Base-by-base conservation (phyloP, 1,140 invertebrate species). In the Coenobita brevimanus region DNA sequence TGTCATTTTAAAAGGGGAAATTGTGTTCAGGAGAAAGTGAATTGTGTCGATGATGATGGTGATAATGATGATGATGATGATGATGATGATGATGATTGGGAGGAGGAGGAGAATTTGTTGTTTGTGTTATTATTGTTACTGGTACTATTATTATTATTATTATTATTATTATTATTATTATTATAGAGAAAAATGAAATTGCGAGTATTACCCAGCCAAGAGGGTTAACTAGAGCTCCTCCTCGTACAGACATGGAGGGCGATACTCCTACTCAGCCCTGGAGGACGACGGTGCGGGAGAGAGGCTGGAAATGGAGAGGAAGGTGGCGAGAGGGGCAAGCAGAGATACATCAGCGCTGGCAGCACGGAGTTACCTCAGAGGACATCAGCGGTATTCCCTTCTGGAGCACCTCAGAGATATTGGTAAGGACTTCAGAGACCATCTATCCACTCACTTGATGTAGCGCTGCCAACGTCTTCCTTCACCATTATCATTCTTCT, bases 401-500 rank as follows among this genome's bases (percentile, higher is more conserved):
- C 94, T 96, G 82, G 95, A 95, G 67, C 96, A 96, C 91, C 93
- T 97, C 80, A 94, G 95, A 91, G 95, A 96, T 89, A 96, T 97
- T 88, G 97, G 94, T 94, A 57, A 81, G 80, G 13, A 21, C 24
- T 71, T 30, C 1, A 71, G 30, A 21, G 21, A 62, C n/a, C n/a
- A n/a, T n/a, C n/a, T n/a, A n/a, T n/a, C n/a, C n/a, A n/a, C n/a
- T n/a, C n/a, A n/a, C n/a, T n/a, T n/a, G n/a, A n/a, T n/a, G n/a
- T n/a, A n/a, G n/a, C n/a, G n/a, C n/a, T n/a, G n/a, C n/a, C n/a
- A n/a, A n/a, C n/a, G n/a, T n/a, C n/a, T n/a, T n/a, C n/a, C n/a
- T n/a, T n/a, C n/a, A n/a, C n/a, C n/a, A n/a, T n/a, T n/a, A n/a
- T n/a, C n/a, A n/a, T n/a, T n/a, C n/a, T n/a, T n/a, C n/a, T n/a